These are phyloP conservation scores for Hypotaenidia philippensis DNA, from an alignment of 2,797 vertebrate genomes.

Conservation along the genomic window DNA sequence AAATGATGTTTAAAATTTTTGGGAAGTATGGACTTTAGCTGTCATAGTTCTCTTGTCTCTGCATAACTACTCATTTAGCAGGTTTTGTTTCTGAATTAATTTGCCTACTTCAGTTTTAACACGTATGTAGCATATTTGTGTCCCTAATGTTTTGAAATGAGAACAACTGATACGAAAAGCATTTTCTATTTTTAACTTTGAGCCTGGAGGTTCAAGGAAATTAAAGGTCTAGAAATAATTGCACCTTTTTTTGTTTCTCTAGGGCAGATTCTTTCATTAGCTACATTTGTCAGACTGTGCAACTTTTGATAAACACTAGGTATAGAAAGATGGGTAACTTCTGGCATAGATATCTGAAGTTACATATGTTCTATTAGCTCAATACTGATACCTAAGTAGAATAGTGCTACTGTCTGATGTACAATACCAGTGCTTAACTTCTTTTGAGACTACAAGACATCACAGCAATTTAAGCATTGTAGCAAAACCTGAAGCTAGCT, in stretches of 20 bases:
- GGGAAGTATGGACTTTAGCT: constrained; percentile 50
- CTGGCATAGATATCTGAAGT: neutral
- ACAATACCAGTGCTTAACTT: neutral
- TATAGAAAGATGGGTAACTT: neutral
- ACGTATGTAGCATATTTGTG: neutral
- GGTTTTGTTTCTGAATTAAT: constrained; percentile 54
- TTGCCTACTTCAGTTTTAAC: constrained; percentile 42
- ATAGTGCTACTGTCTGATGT: neutral
- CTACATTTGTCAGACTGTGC: neutral
- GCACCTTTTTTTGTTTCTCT: neutral
- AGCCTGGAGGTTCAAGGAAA: neutral
- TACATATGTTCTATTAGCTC: neutral
- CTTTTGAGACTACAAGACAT: neutral
- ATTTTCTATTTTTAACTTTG: neutral
- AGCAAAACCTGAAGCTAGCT: neutral
- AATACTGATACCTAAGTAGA: neutral
- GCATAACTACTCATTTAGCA: neutral
- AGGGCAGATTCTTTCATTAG: neutral
- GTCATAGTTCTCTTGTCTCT: constrained; percentile 17
- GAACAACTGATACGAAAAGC: neutral
- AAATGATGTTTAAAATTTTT: constrained; percentile 54
- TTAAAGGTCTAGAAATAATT: constrained; percentile 14
- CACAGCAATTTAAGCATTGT: neutral
- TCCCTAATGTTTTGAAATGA: constrained; percentile 17
- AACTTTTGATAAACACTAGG: neutral